Percentiles rank a stretch among this genome's conserved stretches.
phyloP scores from a whole-genome alignment of 2,888 invertebrate species.

The Rhingia rostrata region DNA sequence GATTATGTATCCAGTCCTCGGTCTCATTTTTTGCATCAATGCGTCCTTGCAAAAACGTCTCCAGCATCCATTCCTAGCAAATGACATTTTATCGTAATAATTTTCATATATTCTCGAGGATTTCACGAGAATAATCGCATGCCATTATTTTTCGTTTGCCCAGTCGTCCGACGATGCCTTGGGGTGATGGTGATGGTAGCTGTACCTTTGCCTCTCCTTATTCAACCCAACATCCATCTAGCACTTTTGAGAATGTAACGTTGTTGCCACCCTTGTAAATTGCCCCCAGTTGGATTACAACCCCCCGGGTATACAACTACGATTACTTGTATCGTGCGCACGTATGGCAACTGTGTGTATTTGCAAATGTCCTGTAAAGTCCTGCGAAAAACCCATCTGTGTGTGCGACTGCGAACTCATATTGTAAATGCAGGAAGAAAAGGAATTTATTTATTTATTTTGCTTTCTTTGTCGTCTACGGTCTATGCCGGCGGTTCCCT shows the following conservation, averaged over 20 bases:
- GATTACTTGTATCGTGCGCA: slow-evolving; percentile 72
- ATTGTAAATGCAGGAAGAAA: slow-evolving; percentile 74
- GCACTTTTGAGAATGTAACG: slow-evolving; percentile 37
- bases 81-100: slow-evolving; percentile 58
- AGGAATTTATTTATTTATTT: slow-evolving; percentile 55
- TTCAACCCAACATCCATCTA: slow-evolving; percentile 4
- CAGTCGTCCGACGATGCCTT: slow-evolving; percentile 28
- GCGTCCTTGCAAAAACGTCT: neutral
- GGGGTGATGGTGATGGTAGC: neutral
- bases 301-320: slow-evolving; percentile 72
- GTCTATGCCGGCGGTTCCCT: neutral
- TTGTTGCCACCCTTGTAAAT: slow-evolving; percentile 74
- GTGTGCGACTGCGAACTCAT: slow-evolving; percentile 63
- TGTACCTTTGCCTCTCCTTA: slow-evolving; percentile 7
- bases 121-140: slow-evolving; percentile 67
- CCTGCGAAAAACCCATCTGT: slow-evolving; percentile 47
- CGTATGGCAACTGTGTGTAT: slow-evolving; percentile 62
- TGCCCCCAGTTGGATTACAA: slow-evolving; percentile 72
- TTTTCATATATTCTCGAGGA: slow-evolving; percentile 72
- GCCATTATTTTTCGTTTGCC: slow-evolving; percentile 68
- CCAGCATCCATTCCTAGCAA: neutral
- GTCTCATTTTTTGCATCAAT: neutral
- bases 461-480: slow-evolving; percentile 42
- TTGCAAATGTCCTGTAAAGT: slow-evolving; percentile 72
- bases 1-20: neutral